These are phyloP conservation scores for Taphrorychus bicolor DNA, from an alignment of 2,888 invertebrate species.

Conservation along the genomic window DNA sequence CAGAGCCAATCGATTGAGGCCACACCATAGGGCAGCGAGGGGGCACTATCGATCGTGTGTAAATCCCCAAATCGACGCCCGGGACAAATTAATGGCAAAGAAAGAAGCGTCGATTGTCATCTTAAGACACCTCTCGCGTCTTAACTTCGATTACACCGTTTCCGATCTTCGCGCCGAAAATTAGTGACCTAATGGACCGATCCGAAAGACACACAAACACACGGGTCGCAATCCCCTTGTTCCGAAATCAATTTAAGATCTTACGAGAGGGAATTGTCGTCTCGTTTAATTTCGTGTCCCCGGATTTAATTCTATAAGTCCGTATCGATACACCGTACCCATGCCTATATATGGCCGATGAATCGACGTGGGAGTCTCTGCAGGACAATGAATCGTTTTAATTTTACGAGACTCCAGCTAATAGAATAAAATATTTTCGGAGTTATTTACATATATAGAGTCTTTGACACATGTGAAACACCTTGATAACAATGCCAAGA, in stretches of 20 bases:
- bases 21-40: background rate
- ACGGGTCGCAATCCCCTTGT: slow-evolving; percentile 19
- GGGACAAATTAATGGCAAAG: slow-evolving; percentile 9
- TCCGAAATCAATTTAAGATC: slow-evolving; percentile 34
- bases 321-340: background rate
- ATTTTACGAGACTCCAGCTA: slow-evolving; percentile 32
- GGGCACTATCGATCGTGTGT: background rate
- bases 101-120: slow-evolving; percentile 25
- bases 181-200: slow-evolving; percentile 40
- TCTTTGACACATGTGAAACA: slow-evolving; percentile 34
- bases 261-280: slow-evolving; percentile 26
- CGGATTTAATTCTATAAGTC: background rate
- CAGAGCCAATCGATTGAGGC: slow-evolving; percentile 5
- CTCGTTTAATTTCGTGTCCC: slow-evolving; percentile 27
- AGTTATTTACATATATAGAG: slow-evolving; percentile 33
- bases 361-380: slow-evolving; percentile 36
- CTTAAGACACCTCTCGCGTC: slow-evolving; percentile 37
- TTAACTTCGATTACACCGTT: slow-evolving; percentile 39
- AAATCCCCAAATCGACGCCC: slow-evolving; percentile 3
- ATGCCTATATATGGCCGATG: slow-evolving; percentile 2
- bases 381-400: slow-evolving; percentile 38
- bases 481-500: background rate
- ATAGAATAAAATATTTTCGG: slow-evolving; percentile 36
- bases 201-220: slow-evolving; percentile 27
- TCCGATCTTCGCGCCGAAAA: slow-evolving; percentile 38